Evolutionary conservation across 2,797 vertebrate species (phyloP), one percentile per base, ranked within the genome.

Genomic region (Cirrhinus mrigala): DNA sequence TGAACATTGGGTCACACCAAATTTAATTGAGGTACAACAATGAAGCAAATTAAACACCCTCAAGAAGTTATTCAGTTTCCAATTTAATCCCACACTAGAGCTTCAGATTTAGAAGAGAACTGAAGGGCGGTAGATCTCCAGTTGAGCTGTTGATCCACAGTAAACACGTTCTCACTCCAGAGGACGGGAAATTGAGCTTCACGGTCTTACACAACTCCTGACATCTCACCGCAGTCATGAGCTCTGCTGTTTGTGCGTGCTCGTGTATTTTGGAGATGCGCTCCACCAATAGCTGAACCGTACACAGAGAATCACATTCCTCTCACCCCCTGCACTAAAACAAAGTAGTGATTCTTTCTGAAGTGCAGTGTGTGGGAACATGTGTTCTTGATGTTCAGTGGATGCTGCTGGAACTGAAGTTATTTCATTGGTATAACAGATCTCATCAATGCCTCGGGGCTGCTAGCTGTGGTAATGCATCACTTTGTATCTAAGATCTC

Each of bases 301-400:
- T 90, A 82, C 69, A 82, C 50, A 64, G 82, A 88, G 89, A 85
- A 87, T 88, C 88, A 88, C 71, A 88, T 75, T 84, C 18, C 79
- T 90, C 88, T 82, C 70, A 66, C 48, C 29, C 77, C 10, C 60
- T 77, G 27, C 37, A 50, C 56, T 64, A 50, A 85, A 84, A 90
- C 89, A 90, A 88, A 84, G 81, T 83, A 27, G 64, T 79, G 84
- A 85, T 89, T 90, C 86, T 89, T 88, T 48, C 68, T 18, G 24
- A 58, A 33, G 83, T 12, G 73, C 33, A 82, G 50, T 81, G 73
- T 71, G 74, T 60, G 73, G 79, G 46, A 71, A 64, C 74, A 66
- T 46, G 58, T 82, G 87, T 50, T 80, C 22, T 73, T 54, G 56
- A 64, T 64, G 44, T 73, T 71, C 52, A 24, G 14, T 33, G 75